Evolutionary conservation across 2,888 invertebrate genomes (phyloP), one percentile per base, ranked within the genome.

Genomic region (Hypsopygia costalis): DNA sequence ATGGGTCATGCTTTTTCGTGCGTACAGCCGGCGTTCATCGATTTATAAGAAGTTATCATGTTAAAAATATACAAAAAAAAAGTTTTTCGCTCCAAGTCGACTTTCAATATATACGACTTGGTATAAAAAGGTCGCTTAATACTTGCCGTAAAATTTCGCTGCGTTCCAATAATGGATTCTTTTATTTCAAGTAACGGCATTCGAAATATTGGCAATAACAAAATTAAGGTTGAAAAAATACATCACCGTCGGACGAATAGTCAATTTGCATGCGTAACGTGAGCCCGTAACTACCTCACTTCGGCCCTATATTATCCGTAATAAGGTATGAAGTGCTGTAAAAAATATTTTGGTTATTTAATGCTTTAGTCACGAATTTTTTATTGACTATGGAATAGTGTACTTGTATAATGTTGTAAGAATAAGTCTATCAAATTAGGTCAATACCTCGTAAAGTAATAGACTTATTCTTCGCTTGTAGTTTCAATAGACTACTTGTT

Each of bases 181-280:
- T 37, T 42, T 44, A 44, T 47, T 38, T 16, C 16, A 4, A 16
- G 16, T 4, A 16, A 16, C 16, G 16, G 16, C 16, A 16, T 16
- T 16, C 16, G 55, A 59, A 66, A 65, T 49, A 55, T 49, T 35
- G 52, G 56, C 64, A 66, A 68, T 67, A 72, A 70, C 55, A 58
- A 66, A 77, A 71, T 70, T 74, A 70, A 71, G 63, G 60, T 57
- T 57, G 55, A 35, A 62, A 61, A 62, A 54, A 52, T 56, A 55
- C 33, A 51, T 52, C 57, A 49, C 54, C 56, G 51, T 68, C 62
- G 62, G 55, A 51, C 53, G 61, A 67, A 70, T 69, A 60, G 59
- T 52, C 69, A 62, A 81, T 81, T 78, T 77, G 69, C 71, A 81
- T 75, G 70, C 74, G 69, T 69, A 73, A 75, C 69, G 62, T 64